These are phyloP conservation scores for Diabrotica balteata DNA, from an alignment of 2,888 invertebrate species.

Conservation along the genomic window DNA sequence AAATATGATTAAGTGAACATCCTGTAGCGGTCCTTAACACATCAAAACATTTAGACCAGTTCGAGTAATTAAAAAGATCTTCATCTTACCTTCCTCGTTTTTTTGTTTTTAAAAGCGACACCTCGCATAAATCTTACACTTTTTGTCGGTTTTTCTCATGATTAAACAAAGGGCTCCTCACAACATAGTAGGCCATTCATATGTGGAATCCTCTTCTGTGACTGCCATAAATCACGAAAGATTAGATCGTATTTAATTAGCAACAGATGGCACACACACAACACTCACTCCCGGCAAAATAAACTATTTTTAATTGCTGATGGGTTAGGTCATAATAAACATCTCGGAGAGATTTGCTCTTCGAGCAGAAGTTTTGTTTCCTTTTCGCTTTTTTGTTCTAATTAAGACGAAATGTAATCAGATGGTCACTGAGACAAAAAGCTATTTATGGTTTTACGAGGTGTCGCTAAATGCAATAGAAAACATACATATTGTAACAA, in stretches of 20 bases:
- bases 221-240: slow-evolving; percentile 22
- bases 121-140: slow-evolving; percentile 21
- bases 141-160: slow-evolving; percentile 14
- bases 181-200: slow-evolving; percentile 27
- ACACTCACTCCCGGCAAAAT: slow-evolving; percentile 14
- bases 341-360: slow-evolving; percentile 7
- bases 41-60: slow-evolving; percentile 17
- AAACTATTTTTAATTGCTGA: slow-evolving; percentile 23
- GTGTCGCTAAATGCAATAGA: too few species aligned
- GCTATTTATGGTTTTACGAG: too few species aligned
- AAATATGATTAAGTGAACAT: too few species aligned
- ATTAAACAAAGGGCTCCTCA: slow-evolving; percentile 23
- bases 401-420: background rate
- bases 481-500: too few species aligned
- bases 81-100: slow-evolving; percentile 12
- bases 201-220: slow-evolving; percentile 21
- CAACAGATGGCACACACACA: slow-evolving; percentile 24
- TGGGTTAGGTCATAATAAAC: slow-evolving; percentile 10
- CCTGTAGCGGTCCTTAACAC: too few species aligned
- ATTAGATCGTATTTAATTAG: slow-evolving; percentile 28
- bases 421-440: background rate
- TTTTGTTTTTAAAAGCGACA: slow-evolving; percentile 16
- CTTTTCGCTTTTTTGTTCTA: background rate
- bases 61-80: slow-evolving; percentile 23
- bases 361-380: background rate